phyloP scores from a whole-genome alignment of 1,140 invertebrate genomes.

The Bombus superbus region DNA sequence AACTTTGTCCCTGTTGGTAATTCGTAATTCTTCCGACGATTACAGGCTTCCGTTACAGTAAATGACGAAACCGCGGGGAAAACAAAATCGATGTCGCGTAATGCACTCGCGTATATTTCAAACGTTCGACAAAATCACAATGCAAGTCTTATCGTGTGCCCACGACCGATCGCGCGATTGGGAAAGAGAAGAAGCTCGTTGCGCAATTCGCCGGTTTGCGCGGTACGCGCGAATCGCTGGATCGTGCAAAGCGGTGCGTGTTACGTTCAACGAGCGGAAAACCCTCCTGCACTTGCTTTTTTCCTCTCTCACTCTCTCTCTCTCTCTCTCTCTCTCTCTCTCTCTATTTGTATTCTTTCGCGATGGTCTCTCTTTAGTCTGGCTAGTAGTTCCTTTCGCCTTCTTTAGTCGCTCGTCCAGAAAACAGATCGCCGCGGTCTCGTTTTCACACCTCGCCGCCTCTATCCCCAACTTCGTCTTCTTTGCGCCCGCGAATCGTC shows the following conservation, averaged over 20 bases:
- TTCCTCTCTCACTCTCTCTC: constrained; percentile 44
- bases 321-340: neutral
- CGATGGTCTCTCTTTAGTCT: neutral
- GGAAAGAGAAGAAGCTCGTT: constrained; percentile 70
- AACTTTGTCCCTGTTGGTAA: no score
- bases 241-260: constrained; percentile 74
- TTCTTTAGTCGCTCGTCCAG: constrained; percentile 66
- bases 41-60: constrained; percentile 26
- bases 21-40: constrained; percentile 8
- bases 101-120: constrained; percentile 33
- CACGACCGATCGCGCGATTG: constrained; percentile 63
- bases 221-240: constrained; percentile 68
- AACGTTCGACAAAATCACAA: constrained; percentile 57
- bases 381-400: constrained; percentile 54
- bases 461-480: constrained; percentile 29
- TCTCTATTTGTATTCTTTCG: neutral
- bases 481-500: neutral
- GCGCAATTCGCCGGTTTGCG: constrained; percentile 65
- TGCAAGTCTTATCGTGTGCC: constrained; percentile 64
- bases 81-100: constrained; percentile 24
- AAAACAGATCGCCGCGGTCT: constrained; percentile 58
- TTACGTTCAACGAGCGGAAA: constrained; percentile 78
- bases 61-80: constrained; percentile 32
- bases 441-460: constrained; percentile 67
- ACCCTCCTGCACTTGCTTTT: constrained; percentile 65